Percentiles rank a stretch among this genome's conserved stretches.
phyloP scores from a whole-genome alignment of 2,888 invertebrate genomes.

The Pecten maximus region DNA sequence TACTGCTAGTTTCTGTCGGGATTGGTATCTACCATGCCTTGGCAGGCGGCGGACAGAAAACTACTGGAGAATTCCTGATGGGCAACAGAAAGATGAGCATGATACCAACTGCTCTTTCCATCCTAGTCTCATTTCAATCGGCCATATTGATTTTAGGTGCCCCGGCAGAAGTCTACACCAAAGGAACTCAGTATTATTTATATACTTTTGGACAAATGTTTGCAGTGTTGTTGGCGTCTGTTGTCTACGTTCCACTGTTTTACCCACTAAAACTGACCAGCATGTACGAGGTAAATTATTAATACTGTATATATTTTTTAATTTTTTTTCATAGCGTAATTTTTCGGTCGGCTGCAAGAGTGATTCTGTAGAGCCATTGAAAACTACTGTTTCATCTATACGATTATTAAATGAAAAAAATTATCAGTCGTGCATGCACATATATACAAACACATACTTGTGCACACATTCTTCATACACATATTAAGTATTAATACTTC shows the following conservation, averaged over 20 bases:
- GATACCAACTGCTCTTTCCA: conserved; percentile 70
- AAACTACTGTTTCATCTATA: too few species aligned
- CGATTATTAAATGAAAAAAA: too few species aligned
- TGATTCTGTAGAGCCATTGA: too few species aligned
- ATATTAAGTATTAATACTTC: too few species aligned
- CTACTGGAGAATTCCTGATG: conserved; percentile 72
- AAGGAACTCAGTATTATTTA: conserved; percentile 69
- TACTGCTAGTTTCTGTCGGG: conserved; percentile 65
- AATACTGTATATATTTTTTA: too few species aligned
- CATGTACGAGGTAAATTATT: conserved; percentile 61
- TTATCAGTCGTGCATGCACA: too few species aligned
- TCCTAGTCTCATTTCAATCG: conserved; percentile 78
- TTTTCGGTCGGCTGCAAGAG: too few species aligned
- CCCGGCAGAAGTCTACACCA: conserved; percentile 75
- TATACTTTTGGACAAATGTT: conserved; percentile 55
- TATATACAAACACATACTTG: too few species aligned
- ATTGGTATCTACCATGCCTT: conserved; percentile 73
- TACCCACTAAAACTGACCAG: conserved; percentile 67
- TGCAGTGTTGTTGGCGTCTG: conserved; percentile 53
- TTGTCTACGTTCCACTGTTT: conserved; percentile 65
- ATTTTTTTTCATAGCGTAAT: too few species aligned
- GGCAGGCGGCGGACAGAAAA: conserved; percentile 66
- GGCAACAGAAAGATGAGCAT: conserved; percentile 72
- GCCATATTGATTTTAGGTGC: conserved; percentile 77
- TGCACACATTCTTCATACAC: too few species aligned